Conservation (phyloP, 1,140 invertebrate genomes). For the Neodiprion pinetum region DNA sequence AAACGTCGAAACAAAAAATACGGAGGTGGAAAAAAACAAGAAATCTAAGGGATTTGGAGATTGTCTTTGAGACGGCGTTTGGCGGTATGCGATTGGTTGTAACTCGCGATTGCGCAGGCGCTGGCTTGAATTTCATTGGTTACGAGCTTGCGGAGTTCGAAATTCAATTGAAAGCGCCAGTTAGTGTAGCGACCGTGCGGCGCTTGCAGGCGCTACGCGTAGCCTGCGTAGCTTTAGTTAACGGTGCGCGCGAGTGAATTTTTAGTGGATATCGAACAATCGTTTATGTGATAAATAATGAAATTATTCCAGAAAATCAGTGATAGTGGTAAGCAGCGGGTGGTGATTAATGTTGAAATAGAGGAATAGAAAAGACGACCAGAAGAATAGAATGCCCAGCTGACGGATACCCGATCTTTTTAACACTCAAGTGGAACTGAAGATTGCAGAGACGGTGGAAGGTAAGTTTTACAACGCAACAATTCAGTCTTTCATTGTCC, state of each 20-base stretch:
- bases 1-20: no score
- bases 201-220: conserved; percentile 40
- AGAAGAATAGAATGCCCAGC: conserved; percentile 34
- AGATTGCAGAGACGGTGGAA: conserved; percentile 37
- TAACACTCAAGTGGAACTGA: conserved; percentile 24
- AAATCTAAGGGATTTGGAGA: no score
- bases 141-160: conserved; percentile 28
- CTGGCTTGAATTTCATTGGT: conserved; percentile 30
- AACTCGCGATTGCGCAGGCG: conserved; percentile 22
- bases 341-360: conserved; percentile 15
- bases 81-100: conserved; percentile 23
- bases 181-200: conserved; percentile 47
- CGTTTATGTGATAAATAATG: not conserved
- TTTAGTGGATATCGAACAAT: conserved; percentile 7
- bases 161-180: conserved; percentile 43
- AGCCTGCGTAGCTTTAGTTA: conserved; percentile 43
- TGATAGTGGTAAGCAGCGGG: conserved; percentile 14
- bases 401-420: conserved; percentile 43
- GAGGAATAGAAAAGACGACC: not conserved
- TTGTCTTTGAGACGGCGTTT: not conserved
- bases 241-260: conserved; percentile 12
- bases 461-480: conserved; percentile 26
- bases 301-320: not conserved
- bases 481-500: not conserved
- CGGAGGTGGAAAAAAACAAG: no score